Percentiles rank a stretch among this genome's conserved stretches.
Conservation (phyloP, 2,888 invertebrate genomes). For the Scaptomyza parva region DNA sequence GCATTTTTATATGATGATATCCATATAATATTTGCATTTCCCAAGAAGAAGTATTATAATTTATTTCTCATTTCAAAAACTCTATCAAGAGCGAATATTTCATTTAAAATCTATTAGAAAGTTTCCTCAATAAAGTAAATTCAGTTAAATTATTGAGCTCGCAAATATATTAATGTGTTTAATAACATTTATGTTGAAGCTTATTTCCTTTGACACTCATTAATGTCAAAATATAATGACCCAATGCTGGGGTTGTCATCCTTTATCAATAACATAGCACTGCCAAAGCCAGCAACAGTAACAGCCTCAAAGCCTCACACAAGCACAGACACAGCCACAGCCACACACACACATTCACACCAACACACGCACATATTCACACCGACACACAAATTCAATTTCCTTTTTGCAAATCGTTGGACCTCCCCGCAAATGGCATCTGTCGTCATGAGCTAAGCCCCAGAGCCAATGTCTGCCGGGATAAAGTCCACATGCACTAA, state of each 20-base stretch:
- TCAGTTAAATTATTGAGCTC: no score
- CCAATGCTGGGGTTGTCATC: conserved; percentile 9
- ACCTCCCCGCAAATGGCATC: conserved; percentile 35
- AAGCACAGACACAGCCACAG: conserved; percentile 9
- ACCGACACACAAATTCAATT: conserved; percentile 67
- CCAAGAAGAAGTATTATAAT: no score
- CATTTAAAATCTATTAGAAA: no score
- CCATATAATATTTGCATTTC: no score
- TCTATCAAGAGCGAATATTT: no score
- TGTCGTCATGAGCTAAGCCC: conserved; percentile 37
- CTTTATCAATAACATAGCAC: conserved; percentile 8
- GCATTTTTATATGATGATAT: no score
- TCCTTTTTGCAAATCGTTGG: conserved; percentile 64
- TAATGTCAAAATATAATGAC: conserved; percentile 34
- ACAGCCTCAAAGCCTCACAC: conserved; percentile 20
- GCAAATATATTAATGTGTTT: no score
- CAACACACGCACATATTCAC: conserved; percentile 6
- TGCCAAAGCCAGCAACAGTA: conserved; percentile 9
- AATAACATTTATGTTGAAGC: no score
- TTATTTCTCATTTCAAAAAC: no score
- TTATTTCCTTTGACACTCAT: conserved; percentile 33
- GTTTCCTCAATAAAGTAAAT: no score
- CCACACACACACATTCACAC: conserved; percentile 18
- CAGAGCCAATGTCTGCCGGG: conserved; percentile 22
- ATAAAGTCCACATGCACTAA: conserved; percentile 19